phyloP scores from a whole-genome alignment of 2,797 vertebrate species.

The Choloepus didactylus region DNA sequence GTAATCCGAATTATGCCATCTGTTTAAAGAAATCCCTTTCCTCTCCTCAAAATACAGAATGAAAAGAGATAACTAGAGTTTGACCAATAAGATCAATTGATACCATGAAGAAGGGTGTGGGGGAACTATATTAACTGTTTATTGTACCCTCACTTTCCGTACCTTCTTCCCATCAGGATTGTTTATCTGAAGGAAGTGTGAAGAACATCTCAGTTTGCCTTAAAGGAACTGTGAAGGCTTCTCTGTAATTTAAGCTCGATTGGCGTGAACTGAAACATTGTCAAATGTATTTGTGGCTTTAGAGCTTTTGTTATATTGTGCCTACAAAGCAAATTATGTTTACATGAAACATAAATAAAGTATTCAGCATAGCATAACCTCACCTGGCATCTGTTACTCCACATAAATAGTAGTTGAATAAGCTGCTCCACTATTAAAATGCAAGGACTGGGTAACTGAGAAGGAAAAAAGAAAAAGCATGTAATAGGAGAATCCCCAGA shows the following conservation, averaged over 20 bases:
- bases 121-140: neutral
- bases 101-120: conserved; percentile 66
- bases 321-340: conserved; percentile 94
- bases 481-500: neutral
- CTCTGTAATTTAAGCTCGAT: conserved; percentile 89
- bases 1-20: conserved; percentile 19
- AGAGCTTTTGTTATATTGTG: conserved; percentile 95
- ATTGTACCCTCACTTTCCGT: conserved; percentile 34
- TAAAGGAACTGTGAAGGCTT: conserved; percentile 89
- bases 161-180: conserved; percentile 76
- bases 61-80: neutral
- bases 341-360: conserved; percentile 96
- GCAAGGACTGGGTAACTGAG: neutral
- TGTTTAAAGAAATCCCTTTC: neutral
- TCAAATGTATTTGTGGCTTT: conserved; percentile 93
- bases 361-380: conserved; percentile 92
- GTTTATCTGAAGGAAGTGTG: conserved; percentile 84
- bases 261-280: conserved; percentile 88
- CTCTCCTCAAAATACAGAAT: neutral
- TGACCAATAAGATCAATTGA: conserved; percentile 55
- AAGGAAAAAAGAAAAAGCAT: neutral
- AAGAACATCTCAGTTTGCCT: conserved; percentile 89
- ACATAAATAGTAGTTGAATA: neutral
- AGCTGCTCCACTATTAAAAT: neutral
- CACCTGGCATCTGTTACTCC: conserved; percentile 68